phyloP scores from a whole-genome alignment of 1,140 invertebrate species.

The Diabrotica undecimpunctata region DNA sequence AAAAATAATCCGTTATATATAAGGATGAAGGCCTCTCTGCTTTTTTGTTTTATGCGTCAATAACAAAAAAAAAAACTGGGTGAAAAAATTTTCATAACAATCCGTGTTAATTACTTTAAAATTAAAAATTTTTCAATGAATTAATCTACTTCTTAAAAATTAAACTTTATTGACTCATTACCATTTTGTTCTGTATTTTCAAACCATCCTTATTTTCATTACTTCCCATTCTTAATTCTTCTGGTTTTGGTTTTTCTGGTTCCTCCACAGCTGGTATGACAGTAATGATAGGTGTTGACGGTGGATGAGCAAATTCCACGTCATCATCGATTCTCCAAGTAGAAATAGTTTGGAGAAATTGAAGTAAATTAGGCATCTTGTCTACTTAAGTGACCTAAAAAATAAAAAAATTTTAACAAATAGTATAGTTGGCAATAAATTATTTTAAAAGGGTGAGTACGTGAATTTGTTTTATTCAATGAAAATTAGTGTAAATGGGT shows the following conservation, averaged over 20 bases:
- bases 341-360: slow-evolving; percentile 32
- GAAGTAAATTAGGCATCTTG: slow-evolving; percentile 33
- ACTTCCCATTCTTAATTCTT: slow-evolving; percentile 11
- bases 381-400: background rate
- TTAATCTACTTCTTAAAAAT: too few relatives aligned
- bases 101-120: too few relatives aligned
- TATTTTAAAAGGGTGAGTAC: too few relatives aligned
- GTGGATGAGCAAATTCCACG: slow-evolving; percentile 17
- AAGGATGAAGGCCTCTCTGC: too few relatives aligned
- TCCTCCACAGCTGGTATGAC: slow-evolving; percentile 30
- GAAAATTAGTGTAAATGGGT: too few relatives aligned
- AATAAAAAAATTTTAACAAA: background rate
- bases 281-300: slow-evolving; percentile 39
- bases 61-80: too few relatives aligned
- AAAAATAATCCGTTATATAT: too few relatives aligned
- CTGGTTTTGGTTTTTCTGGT: slow-evolving; percentile 17
- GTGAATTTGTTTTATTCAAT: too few relatives aligned
- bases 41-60: too few relatives aligned
- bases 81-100: too few relatives aligned
- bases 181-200: background rate
- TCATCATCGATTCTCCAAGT: slow-evolving; percentile 35
- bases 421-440: too few relatives aligned
- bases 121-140: too few relatives aligned
- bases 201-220: background rate
- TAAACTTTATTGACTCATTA: background rate